These are phyloP conservation scores for Prosapia bicincta DNA, from an alignment of 2,888 invertebrate species.

Conservation along the genomic window DNA sequence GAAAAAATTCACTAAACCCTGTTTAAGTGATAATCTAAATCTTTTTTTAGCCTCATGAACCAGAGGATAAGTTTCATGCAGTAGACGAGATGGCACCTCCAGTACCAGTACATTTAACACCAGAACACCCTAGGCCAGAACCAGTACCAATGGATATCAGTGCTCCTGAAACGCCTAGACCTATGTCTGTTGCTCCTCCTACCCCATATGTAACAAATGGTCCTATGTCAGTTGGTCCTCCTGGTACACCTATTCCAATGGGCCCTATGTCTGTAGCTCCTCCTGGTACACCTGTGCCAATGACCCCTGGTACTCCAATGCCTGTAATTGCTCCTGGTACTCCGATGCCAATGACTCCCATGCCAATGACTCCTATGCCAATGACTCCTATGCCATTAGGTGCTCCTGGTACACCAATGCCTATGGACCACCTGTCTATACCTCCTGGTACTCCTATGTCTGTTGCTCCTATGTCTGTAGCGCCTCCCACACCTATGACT, in stretches of 20 bases:
- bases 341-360: constrained; percentile 6
- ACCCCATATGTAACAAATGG: neutral
- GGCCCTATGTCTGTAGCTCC: constrained; percentile 26
- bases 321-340: constrained; percentile 11
- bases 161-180: constrained; percentile 17
- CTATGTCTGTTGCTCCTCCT: constrained; percentile 22
- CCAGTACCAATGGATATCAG: constrained; percentile 5
- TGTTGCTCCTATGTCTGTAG: constrained; percentile 14
- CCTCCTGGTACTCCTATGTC: constrained; percentile 43
- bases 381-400: constrained; percentile 46
- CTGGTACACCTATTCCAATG: constrained; percentile 14
- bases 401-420: constrained; percentile 26
- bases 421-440: constrained; percentile 38
- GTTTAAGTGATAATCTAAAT: too few species aligned
- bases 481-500: constrained; percentile 30
- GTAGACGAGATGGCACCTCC: neutral
- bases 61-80: neutral
- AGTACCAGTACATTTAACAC: constrained; percentile 33
- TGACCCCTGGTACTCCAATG: constrained; percentile 12
- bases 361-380: constrained; percentile 19
- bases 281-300: neutral
- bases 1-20: too few species aligned
- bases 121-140: constrained; percentile 19
- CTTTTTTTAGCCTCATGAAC: neutral
- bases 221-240: constrained; percentile 26